Base-by-base conservation (phyloP, 2,888 invertebrate genomes). In the Drosophila nigritarsus region DNA sequence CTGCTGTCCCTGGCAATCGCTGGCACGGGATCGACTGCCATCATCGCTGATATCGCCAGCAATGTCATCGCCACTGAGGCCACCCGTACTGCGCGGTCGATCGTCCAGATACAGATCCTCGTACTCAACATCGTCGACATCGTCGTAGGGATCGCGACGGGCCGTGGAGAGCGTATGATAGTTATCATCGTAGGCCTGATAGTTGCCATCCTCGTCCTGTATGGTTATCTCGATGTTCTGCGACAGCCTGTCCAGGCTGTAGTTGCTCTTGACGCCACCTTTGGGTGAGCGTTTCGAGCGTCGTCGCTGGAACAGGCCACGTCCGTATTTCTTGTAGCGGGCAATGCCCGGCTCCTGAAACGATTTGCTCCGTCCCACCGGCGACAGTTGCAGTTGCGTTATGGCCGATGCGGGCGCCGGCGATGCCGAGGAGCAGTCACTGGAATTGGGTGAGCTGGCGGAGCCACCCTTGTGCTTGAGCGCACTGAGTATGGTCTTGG, bases 171-270 rank as follows among this genome's bases (percentile, higher is more conserved):
- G 77, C 69, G 89, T 89, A 53, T 87, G 91, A 55, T 76, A 92
- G 63, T 92, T 91, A 67, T 92, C 93, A 59, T 92, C 92, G 38
- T 92, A 92, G 5, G 90, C 90, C 82, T 91, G 91, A 79, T 85
- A 91, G 68, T 92, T 92, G 29, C 92, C 92, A 78, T 92, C 91
- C 74, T 91, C 92, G 64, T 93, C 93, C 80, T 93, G 92, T 63
- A 93, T 92, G 54, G 91, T 92, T 32, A 93, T 93, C 77, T 93
- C 93, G 65, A 93, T 93, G 80, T 91, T 92, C 62, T 92, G 93
- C 65, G 92, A 92, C 42, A 92, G 80, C 24, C 91, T 86, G 77
- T 93, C 92, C 74, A 93, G 82, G 71, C 91, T 92, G 69, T 91
- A 91, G 71, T 92, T 91, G 82, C 91, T 92, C 51, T 87, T 89